Evolutionary conservation across 2,797 vertebrate species (phyloP), one percentile per base, ranked within the genome.

Genomic region (Euthynnus affinis): DNA sequence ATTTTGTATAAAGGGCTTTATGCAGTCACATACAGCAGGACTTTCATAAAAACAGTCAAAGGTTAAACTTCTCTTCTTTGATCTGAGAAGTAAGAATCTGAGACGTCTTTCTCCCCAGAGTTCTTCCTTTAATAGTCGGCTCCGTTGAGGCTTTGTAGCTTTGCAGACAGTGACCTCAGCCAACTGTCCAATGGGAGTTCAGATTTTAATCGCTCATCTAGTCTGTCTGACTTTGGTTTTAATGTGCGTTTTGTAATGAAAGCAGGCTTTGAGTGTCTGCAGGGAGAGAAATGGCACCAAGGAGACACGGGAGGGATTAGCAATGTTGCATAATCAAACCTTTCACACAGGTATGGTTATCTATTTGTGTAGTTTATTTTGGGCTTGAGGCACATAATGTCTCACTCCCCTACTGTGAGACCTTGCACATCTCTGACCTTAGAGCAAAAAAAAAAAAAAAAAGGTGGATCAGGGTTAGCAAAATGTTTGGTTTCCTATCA

Each of bases 301-400:
- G n/a, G 44, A 68, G 55, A 48, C 29, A 27, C 18, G n/a, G 22
- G 40, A 68, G 37, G 32, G 14, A 81, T 67, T 20, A 56, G 20
- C 22, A 20, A 3, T 52, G 29, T 53, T 69, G 44, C 12, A 55
- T 34, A 71, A 44, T 65, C 58, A 64, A 64, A 61, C 25, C 40
- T 9, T 69, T 79, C 32, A n/a, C 34, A 32, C 42, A 5, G 29
- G 5, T 63, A 51, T 34, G 44, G 49, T 64, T 49, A 48, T 68
- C 17, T 75, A 17, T 65, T 48, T 68, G 29, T 56, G 8, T 69
- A 0, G 34, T 71, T 63, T 77, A 62, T 85, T 71, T 71, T 69
- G 69, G 46, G 23, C 25, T 48, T 14, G 10, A 53, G 32, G 22
- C 12, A 58, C 46, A 46, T 12, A 22, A 40, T 46, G 44, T 52